Base-by-base conservation (phyloP, 2,888 invertebrate genomes). In the Oasisia sp. region DNA sequence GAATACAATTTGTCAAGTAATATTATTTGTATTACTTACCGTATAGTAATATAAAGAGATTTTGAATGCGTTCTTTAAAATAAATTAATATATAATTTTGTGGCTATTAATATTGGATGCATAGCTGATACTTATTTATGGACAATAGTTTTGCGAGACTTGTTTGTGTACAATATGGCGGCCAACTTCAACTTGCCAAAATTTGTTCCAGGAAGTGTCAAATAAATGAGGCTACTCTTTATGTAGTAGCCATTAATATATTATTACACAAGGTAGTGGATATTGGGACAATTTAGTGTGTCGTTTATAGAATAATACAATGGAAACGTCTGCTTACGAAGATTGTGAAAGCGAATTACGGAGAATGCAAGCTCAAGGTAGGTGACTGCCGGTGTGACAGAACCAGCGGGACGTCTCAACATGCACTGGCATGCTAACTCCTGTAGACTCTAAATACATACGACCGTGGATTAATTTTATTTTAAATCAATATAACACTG, bases 121-220 rank as follows among this genome's bases (percentile, higher is more conserved):
- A 27, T 74, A 27, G 74, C 27, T 74, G 74, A 74, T 74, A 74
- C 7, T 19, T 44, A 90, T 32, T 90, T 90, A 32, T 32, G 32
- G 90, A 38, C 38, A 38, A 38, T 44, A 90, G 32, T 74, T 19
- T 27, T 91, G 90, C 90, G 90, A 56, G n/a, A 32, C 92, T 91
- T 44, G 32, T 44, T 91, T 92, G 92, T 92, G 19, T 91, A 92
- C 90, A 89, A 91, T 44, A 92, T 92, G 92, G 92, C 91, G 91
- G 50, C 32, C 91, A 74, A 92, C 56, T 92, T 58, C 44, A 92
- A 89, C 38, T 92, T 74, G 74, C 27, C 74, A 74, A 74, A 74
- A 74, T 74, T n/a, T 2, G 38, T 92, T 92, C 19, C 45, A 38
- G 50, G 32, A 89, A 32, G 32, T n/a, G 44, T 89, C 5, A 32